Conservation (phyloP, 1,140 invertebrate genomes). For the Conus betulinus region DNA sequence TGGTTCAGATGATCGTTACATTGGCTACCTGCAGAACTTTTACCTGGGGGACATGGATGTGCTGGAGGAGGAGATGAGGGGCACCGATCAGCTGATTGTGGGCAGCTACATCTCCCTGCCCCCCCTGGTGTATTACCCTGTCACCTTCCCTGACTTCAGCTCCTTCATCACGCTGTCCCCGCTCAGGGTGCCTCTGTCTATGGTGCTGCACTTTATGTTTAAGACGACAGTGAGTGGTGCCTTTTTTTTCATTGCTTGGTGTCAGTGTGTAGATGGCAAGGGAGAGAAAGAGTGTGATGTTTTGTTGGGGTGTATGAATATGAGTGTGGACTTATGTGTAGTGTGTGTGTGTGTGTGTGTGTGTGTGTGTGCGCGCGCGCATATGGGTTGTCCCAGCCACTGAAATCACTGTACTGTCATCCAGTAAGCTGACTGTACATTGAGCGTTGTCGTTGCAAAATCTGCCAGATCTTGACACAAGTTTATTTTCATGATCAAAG, state of each 20-base stretch:
- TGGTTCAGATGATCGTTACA: conserved; percentile 43
- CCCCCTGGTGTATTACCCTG: conserved; percentile 56
- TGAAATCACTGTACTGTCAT: not conserved
- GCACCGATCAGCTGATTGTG: not conserved
- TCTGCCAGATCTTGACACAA: no score
- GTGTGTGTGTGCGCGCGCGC: not conserved
- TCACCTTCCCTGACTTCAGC: conserved; percentile 59
- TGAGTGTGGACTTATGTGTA: no score
- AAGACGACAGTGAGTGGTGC: conserved; percentile 56
- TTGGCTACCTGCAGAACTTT: conserved; percentile 68
- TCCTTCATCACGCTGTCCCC: conserved; percentile 56
- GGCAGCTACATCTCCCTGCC: conserved; percentile 32
- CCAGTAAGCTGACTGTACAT: not conserved
- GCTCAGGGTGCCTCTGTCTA: conserved; percentile 43
- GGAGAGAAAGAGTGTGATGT: not conserved
- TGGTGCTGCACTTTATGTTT: conserved; percentile 67
- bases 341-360: no score
- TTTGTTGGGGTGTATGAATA: not conserved
- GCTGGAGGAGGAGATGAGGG: conserved; percentile 45
- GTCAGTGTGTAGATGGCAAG: not conserved
- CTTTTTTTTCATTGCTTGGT: not conserved
- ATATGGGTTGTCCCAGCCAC: no score
- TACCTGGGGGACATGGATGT: conserved; percentile 56
- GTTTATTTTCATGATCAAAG: no score
- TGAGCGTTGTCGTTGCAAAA: no score